Base-by-base conservation (phyloP, 2,888 invertebrate genomes). In the Halictus quadricinctus region DNA sequence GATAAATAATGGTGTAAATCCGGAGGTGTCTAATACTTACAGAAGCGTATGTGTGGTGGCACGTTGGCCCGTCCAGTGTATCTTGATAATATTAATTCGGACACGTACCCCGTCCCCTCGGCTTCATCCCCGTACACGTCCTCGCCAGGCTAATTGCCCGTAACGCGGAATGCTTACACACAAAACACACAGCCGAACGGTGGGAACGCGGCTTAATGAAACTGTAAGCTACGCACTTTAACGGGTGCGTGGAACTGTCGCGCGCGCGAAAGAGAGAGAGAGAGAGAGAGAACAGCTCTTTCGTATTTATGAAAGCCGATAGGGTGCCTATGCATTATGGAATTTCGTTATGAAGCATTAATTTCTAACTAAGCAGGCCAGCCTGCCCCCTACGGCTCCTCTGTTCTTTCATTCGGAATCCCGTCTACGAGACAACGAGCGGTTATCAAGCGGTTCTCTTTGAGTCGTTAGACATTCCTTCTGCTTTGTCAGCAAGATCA, bases 181-280 rank as follows among this genome's bases (percentile, higher is more conserved):
- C 54, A 66, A 75, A 77, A 85, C 70, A 54, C 18, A 73, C 58
- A 77, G 25, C 25, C 29, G 78, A 86, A 58, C 80, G 72, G 79
- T 43, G 82, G 73, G 76, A 79, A 80, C 75, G 79, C 25, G 69
- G 88, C 77, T 81, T 85, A 80, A 87, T 86, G 86, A 84, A 88
- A 88, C 64, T 80, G 48, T 50, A 79, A 80, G 76, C 81, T 75
- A 72, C 58, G 64, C 74, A 78, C 79, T 84, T 64, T 79, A 36
- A 36, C 41, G 7, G 64, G 7, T 18, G 29, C 29, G 64, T 64
- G 64, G 64, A 29, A 29, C 64, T 29, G 64, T 64, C 29, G 64
- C 29, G 25, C 25, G 25, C 13, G 18, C 6, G 50, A 2, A 7
- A 50, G 50, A 50, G 50, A 36, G 36, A 36, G 50, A 2, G 18